Evolutionary conservation across 2,888 invertebrate species (phyloP).

Genomic region (Oscheius myriophilus): DNA sequence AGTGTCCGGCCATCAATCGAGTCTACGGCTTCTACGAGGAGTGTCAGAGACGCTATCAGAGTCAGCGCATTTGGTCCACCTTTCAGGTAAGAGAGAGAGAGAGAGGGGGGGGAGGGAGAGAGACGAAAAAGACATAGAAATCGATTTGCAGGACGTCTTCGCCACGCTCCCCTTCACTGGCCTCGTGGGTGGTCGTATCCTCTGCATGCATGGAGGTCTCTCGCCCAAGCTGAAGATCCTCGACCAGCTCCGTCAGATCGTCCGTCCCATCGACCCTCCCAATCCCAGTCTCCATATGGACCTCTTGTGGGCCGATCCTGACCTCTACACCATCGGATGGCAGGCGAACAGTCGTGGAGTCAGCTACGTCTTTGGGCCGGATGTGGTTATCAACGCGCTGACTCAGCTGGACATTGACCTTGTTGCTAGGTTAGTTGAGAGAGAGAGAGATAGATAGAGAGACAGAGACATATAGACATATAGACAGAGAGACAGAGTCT

Average conservation of each 20-base stretch:
- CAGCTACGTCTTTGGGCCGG: conserved; percentile 76
- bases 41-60: conserved; percentile 51
- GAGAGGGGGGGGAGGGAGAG: not conserved
- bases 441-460: too few species aligned
- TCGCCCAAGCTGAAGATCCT: conserved; percentile 53
- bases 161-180: conserved; percentile 56
- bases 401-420: conserved; percentile 55
- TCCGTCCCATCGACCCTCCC: conserved; percentile 65
- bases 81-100: conserved; percentile 52
- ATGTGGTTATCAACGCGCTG: conserved; percentile 72
- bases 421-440: conserved; percentile 37
- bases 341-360: conserved; percentile 72
- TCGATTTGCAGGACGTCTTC: conserved; percentile 50
- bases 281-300: conserved; percentile 71
- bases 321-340: conserved; percentile 43
- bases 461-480: too few species aligned
- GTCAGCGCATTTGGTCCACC: conserved; percentile 49
- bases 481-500: too few species aligned
- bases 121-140: not conserved
- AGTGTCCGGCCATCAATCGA: conserved; percentile 55
- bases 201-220: conserved; percentile 64
- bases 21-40: conserved; percentile 64
- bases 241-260: conserved; percentile 42
- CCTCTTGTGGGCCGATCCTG: conserved; percentile 71
- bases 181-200: conserved; percentile 51